Percentiles rank a stretch among this genome's conserved stretches.
phyloP scores from a whole-genome alignment of 2,888 invertebrate species.

The Drosophila cognata region DNA sequence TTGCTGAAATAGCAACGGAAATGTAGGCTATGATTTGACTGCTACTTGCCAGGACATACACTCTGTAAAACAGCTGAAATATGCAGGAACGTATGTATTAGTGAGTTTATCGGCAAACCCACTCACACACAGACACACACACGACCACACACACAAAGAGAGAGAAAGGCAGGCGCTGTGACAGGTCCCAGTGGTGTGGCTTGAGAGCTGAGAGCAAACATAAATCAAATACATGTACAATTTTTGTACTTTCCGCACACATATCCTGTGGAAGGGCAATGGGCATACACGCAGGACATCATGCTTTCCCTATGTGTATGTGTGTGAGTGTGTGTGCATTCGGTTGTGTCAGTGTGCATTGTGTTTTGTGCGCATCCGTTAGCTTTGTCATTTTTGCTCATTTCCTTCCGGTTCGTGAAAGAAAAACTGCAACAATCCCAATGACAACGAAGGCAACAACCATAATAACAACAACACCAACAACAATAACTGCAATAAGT shows the following conservation, averaged over 20 bases:
- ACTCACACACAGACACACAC: constrained; percentile 10
- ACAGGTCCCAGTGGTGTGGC: constrained; percentile 57
- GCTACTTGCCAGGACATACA: constrained; percentile 53
- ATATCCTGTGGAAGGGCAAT: constrained; percentile 75
- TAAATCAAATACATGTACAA: constrained; percentile 82
- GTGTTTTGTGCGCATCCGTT: constrained; percentile 81
- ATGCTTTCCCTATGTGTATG: constrained; percentile 3
- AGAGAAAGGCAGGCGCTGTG: constrained; percentile 5
- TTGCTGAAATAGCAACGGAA: constrained; percentile 71
- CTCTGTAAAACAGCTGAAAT: constrained; percentile 51
- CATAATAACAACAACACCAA: constrained; percentile 5
- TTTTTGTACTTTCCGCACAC: constrained; percentile 79
- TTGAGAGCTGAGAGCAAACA: constrained; percentile 66
- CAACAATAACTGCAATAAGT: constrained; percentile 15
- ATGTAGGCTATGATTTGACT: constrained; percentile 77
- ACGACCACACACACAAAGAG: neutral
- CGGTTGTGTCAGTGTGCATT: constrained; percentile 46
- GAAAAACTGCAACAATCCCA: constrained; percentile 70
- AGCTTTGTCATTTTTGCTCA: constrained; percentile 82
- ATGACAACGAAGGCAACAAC: constrained; percentile 24
- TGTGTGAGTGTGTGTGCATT: constrained; percentile 12
- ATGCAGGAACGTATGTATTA: constrained; percentile 19
- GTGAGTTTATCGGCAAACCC: constrained; percentile 11
- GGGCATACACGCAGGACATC: constrained; percentile 50
- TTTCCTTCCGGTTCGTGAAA: constrained; percentile 78